A percentile compares a stretch with the other conserved stretches of the same genome.
Evolutionary conservation across 2,113 vertebrate species (phyloP).

Genomic region (Zosterops lateralis): DNA sequence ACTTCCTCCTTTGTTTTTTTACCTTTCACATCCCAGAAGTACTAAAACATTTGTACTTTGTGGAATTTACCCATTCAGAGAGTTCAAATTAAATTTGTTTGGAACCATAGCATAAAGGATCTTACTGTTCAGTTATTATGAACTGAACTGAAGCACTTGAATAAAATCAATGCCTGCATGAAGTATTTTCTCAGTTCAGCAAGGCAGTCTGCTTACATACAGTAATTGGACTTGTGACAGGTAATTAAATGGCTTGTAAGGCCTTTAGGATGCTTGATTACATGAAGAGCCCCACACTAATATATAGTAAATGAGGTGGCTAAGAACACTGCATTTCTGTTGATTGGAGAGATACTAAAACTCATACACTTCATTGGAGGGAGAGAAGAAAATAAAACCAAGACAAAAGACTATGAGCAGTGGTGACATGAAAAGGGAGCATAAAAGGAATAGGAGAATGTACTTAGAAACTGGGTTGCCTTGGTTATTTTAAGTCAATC

Average conservation of each 20-base stretch:
- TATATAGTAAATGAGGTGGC: constrained; percentile 30
- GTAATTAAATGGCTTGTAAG: constrained; percentile 60
- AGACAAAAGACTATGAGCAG: constrained; percentile 36
- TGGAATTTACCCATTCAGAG: not conserved
- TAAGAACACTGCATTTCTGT: not conserved
- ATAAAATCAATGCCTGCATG: not conserved
- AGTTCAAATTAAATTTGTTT: not conserved
- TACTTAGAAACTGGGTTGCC: constrained; percentile 35
- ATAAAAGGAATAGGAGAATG: not conserved
- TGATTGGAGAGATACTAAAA: constrained; percentile 34
- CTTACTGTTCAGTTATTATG: not conserved
- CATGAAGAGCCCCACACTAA: constrained; percentile 19
- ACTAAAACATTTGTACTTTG: not conserved
- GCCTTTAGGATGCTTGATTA: constrained; percentile 52
- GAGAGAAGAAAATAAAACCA: constrained; percentile 11
- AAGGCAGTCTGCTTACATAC: constrained; percentile 11
- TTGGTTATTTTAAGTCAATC: constrained; percentile 51
- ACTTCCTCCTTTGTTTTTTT: not conserved
- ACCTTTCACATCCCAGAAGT: not conserved
- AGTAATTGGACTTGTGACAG: constrained; percentile 50
- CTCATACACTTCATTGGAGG: not conserved
- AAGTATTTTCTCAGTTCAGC: not conserved
- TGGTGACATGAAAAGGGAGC: constrained; percentile 18
- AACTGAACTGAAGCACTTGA: not conserved
- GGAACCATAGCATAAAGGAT: not conserved